These are phyloP conservation scores for Scaptomyza hsui DNA, from an alignment of 1,140 invertebrate genomes.

Conservation along the genomic window DNA sequence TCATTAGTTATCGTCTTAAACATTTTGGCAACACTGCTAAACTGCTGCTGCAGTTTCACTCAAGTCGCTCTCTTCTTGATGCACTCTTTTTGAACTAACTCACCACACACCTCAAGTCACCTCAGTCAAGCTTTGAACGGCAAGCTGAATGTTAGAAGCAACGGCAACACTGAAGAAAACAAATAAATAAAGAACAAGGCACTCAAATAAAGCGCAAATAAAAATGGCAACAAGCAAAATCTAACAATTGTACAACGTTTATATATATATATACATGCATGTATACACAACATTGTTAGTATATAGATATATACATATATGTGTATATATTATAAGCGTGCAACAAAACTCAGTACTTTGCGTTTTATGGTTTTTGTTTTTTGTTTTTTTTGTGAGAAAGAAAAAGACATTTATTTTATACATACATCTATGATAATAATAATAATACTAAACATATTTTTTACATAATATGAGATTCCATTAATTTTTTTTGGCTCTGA, in stretches of 20 bases:
- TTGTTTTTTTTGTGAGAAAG: conserved; percentile 35
- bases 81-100: background rate
- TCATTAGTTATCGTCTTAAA: conserved; percentile 10
- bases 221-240: background rate
- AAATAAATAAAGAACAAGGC: background rate
- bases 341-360: background rate
- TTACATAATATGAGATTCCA: conserved; percentile 65
- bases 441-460: conserved; percentile 11
- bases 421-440: conserved; percentile 55
- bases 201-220: background rate
- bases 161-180: background rate
- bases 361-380: conserved; percentile 1
- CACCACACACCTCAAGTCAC: background rate
- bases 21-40: conserved; percentile 6
- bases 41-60: background rate
- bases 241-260: background rate
- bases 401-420: conserved; percentile 76
- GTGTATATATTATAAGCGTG: background rate
- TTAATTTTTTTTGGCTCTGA: conserved; percentile 29
- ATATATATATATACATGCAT: background rate
- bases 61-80: background rate
- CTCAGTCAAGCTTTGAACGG: conserved; percentile 3
- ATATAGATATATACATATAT: conserved; percentile 1
- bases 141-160: background rate
- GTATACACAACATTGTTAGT: conserved; percentile 2